Evolutionary conservation across 2,888 invertebrate genomes (phyloP).

Genomic region (Leucania comma): DNA sequence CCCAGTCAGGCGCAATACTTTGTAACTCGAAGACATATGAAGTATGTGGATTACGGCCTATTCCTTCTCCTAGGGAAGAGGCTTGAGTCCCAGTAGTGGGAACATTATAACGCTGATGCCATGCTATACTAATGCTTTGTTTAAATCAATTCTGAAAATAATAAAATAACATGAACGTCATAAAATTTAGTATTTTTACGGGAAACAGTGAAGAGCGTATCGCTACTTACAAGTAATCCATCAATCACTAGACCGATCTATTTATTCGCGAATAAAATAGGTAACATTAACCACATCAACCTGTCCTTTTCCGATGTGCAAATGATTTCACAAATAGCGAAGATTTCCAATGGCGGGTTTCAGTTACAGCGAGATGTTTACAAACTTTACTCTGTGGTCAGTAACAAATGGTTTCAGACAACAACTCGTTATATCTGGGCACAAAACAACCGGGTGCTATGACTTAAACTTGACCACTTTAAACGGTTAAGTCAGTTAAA

Average conservation of each 20-base stretch:
- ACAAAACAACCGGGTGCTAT: slow-evolving; percentile 9
- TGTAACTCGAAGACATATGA: too few relatives aligned
- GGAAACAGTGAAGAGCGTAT: background rate
- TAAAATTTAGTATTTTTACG: background rate
- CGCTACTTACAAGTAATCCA: background rate
- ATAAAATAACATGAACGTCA: too few relatives aligned
- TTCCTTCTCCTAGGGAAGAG: too few relatives aligned
- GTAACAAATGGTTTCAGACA: slow-evolving; percentile 35
- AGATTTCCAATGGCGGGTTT: slow-evolving; percentile 10
- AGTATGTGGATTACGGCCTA: too few relatives aligned
- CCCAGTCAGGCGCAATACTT: too few relatives aligned
- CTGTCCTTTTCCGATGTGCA: background rate
- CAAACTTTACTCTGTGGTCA: slow-evolving; percentile 44
- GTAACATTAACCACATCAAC: background rate
- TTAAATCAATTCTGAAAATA: too few relatives aligned
- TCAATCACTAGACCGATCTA: background rate
- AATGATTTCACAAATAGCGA: slow-evolving; percentile 5
- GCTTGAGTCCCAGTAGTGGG: too few relatives aligned
- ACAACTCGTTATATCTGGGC: slow-evolving; percentile 23
- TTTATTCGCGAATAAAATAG: background rate
- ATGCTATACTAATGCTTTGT: too few relatives aligned
- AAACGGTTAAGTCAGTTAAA: background rate
- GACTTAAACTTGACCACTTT: slow-evolving; percentile 25
- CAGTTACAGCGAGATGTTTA: slow-evolving; percentile 38
- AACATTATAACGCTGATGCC: too few relatives aligned